Evolutionary conservation across 92 coral and sea anemone genomes (phyloP), one percentile per base, ranked within the genome.

Genomic region (Galaxea fascicularis): DNA sequence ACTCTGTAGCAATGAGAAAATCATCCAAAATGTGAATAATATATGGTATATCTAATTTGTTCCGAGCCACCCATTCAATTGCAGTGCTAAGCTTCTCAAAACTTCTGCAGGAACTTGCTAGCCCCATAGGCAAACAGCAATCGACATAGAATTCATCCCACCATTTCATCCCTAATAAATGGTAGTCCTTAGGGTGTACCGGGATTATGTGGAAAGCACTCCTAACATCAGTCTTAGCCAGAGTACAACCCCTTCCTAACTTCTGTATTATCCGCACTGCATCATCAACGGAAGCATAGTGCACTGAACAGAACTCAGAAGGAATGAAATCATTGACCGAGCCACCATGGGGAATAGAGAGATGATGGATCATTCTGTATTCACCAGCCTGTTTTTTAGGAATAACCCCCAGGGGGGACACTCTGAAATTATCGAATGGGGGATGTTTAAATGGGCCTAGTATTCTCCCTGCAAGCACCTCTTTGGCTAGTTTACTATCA

Each of bases 101-200:
- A 7, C 10, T 53, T 14, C 58, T 47, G 18, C 58, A 69, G 20
- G 85, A 78, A 65, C 90, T 86, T 0, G 89, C 63, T 27, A 84
- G 76, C 18, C 84, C 89, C 89, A 85, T 85, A 0, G 77, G 89
- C 54, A 86, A 15, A 60, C 88, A 84, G 17, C 65, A 49, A 76
- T 84, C 88, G 11, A 24, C 68, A 59, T 66, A 67, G 13, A 10
- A 74, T 15, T 26, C 0, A 41, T 6, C 75, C 82, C 25, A 71
- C 64, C 26, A 58, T 10, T 53, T 58, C 77, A 74, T 46, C 41
- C 81, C 25, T 58, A 58, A 58, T 18, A 58, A 16, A 58, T 58
- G 16, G 64, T 58, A 58, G 16, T 58, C 64, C 11, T 12, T 16
- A 80, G 63, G 26, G 78, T 4, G 11, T 58, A 58, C 63, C 29